Base-by-base conservation (phyloP, 92 coral and sea anemone genomes). In the Phenganax marumi region DNA sequence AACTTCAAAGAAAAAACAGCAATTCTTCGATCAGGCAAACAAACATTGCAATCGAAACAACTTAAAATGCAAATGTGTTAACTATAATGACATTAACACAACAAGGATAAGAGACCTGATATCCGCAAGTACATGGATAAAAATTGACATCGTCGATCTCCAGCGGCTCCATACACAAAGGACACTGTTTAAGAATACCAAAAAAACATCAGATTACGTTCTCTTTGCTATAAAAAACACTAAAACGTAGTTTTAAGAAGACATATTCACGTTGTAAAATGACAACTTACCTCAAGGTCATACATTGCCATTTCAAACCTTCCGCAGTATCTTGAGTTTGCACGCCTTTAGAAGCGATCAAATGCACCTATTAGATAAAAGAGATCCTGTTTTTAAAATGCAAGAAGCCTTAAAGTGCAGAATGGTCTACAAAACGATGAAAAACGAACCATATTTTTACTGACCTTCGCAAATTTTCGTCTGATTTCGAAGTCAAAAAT, bases 121-220 rank as follows among this genome's bases (percentile, higher is more conserved):
- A 96, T 81, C 99, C 99, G 77, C 99, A 96, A 56, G 99, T 92
- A 80, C 99, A 96, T 0, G 99, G 99, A 52, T 89, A 96, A 70
- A 96, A 96, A 85, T 96, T 96, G 52, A 96, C 99, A 86, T 96
- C 99, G 68, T 96, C 99, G 77, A 96, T 96, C 75, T 96, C 99
- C 88, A 96, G 81, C 62, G 97, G 99, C 64, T 96, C 99, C 99
- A 96, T 91, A 70, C 99, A 96, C 57, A 96, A 90, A 51, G 99
- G 99, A 50, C 99, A 96, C 99, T 94, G 83, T 48, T 52, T 47
- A 48, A 73, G 62, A 50, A 81, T 46, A 25, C 68, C 61, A 51
- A 26, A 53, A 50, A 79, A 16, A 72, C 50, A 22, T 57, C 73
- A 12, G 68, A 9, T 76, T 76, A 39, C 12, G 8, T 76, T 13